A percentile compares a stretch with the other conserved stretches of the same genome.
Evolutionary conservation across 2,888 invertebrate species (phyloP).

Genomic region (Nomada ruficornis): DNA sequence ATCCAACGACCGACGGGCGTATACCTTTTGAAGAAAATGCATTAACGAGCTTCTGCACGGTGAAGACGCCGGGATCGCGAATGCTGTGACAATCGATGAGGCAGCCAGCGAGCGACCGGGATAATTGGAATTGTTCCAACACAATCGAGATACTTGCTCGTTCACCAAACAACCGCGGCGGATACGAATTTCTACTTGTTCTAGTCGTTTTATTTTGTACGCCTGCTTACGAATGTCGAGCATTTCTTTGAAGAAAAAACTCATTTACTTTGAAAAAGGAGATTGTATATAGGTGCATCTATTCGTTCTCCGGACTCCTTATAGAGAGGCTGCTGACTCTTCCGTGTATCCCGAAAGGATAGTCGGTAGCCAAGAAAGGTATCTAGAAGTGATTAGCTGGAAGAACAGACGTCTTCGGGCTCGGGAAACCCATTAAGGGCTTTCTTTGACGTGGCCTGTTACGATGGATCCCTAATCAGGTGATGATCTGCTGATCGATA

Average conservation of each 20-base stretch:
- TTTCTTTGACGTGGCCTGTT: neutral
- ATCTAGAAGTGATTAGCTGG: conserved; percentile 36
- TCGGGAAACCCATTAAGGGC: conserved; percentile 40
- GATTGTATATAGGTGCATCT: too few relatives aligned
- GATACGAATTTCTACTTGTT: conserved; percentile 24
- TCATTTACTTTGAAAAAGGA: too few relatives aligned
- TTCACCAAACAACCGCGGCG: conserved; percentile 20
- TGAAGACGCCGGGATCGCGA: neutral
- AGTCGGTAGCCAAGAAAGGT: conserved; percentile 24
- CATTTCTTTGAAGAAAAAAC: too few relatives aligned
- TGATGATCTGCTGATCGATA: conserved; percentile 50
- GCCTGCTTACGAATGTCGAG: too few relatives aligned
- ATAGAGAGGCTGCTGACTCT: neutral
- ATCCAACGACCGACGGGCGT: neutral
- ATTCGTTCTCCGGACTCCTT: too few relatives aligned
- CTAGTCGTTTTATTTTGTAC: too few relatives aligned
- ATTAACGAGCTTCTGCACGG: conserved; percentile 35
- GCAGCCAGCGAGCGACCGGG: neutral
- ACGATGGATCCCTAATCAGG: conserved; percentile 46
- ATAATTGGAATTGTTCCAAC: conserved; percentile 46
- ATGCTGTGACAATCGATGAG: conserved; percentile 33
- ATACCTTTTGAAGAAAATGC: conserved; percentile 22
- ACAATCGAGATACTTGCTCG: conserved; percentile 7
- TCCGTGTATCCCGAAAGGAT: conserved; percentile 38
- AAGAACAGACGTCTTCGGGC: conserved; percentile 9